Conservation (phyloP, 2,797 vertebrate genomes). For the Pygocentrus nattereri region DNA sequence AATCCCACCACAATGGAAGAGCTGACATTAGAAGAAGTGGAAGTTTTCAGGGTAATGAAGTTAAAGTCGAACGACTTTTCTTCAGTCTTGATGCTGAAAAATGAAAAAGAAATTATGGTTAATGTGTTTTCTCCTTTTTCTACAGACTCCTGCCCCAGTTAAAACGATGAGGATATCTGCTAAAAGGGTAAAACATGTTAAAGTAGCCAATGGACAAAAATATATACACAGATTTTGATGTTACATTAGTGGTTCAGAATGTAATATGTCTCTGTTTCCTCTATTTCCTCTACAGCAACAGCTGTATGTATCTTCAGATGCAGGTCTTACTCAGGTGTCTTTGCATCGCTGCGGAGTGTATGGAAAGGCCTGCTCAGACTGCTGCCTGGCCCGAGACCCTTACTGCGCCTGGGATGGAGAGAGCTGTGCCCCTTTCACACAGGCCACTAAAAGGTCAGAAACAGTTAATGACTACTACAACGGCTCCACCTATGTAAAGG, state of each 20-base stretch:
- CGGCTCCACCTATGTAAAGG: neutral
- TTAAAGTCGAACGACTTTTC: neutral
- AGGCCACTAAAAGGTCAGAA: slow-evolving; percentile 83
- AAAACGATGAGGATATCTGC: slow-evolving; percentile 86
- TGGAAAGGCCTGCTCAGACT: slow-evolving; percentile 87
- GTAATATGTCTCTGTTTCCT: slow-evolving; percentile 3
- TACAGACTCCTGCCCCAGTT: slow-evolving; percentile 77
- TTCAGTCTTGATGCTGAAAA: neutral
- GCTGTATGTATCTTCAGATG: slow-evolving; percentile 86
- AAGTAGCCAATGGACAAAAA: neutral
- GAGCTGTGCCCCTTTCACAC: slow-evolving; percentile 85
- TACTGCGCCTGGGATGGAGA: slow-evolving; percentile 90
- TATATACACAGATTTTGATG: neutral
- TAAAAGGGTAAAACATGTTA: slow-evolving; percentile 78
- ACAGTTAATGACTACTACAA: neutral
- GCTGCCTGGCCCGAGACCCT: slow-evolving; percentile 87
- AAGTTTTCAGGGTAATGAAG: slow-evolving; percentile 83
- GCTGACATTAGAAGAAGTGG: slow-evolving; percentile 86
- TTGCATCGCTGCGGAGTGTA: slow-evolving; percentile 86
- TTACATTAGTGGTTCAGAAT: neutral
- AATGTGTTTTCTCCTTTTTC: slow-evolving; percentile 5
- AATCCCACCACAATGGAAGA: slow-evolving; percentile 83
- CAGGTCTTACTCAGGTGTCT: slow-evolving; percentile 86
- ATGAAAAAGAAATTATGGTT: neutral
- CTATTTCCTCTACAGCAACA: slow-evolving; percentile 80